These are phyloP conservation scores for Anarrhichthys ocellatus DNA, from an alignment of 2,113 vertebrate genomes.

Conservation along the genomic window DNA sequence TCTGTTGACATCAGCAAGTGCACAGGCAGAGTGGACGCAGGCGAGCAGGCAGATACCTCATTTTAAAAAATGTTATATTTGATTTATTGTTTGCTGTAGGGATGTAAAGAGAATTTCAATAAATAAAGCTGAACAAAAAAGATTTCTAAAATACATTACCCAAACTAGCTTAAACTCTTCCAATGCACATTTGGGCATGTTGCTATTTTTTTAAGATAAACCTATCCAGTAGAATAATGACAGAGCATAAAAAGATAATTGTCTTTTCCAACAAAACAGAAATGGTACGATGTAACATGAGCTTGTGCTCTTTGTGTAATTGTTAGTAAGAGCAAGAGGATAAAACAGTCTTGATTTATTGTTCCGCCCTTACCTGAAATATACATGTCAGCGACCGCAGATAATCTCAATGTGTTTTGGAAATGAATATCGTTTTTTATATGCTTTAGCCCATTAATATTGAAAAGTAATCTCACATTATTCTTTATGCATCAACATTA, in stretches of 20 bases:
- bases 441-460: too few relatives aligned
- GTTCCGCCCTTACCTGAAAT: background rate
- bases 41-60: too few relatives aligned
- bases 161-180: background rate
- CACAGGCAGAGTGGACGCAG: too few relatives aligned
- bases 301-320: background rate
- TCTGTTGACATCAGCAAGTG: too few relatives aligned
- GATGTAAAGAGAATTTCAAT: too few relatives aligned
- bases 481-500: too few relatives aligned
- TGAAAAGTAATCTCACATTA: too few relatives aligned
- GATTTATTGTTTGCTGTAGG: too few relatives aligned
- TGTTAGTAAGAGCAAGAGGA: background rate
- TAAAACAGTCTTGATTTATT: background rate
- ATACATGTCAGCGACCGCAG: background rate
- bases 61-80: too few relatives aligned
- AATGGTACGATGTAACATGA: background rate
- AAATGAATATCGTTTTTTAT: background rate
- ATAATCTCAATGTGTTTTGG: background rate
- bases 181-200: background rate
- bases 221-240: background rate
- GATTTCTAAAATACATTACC: background rate
- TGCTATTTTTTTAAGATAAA: background rate
- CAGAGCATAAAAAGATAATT: too few relatives aligned
- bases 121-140: background rate
- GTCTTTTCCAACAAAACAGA: background rate